These are phyloP conservation scores for Campoletis raptor DNA, from an alignment of 2,888 invertebrate species.

Conservation along the genomic window DNA sequence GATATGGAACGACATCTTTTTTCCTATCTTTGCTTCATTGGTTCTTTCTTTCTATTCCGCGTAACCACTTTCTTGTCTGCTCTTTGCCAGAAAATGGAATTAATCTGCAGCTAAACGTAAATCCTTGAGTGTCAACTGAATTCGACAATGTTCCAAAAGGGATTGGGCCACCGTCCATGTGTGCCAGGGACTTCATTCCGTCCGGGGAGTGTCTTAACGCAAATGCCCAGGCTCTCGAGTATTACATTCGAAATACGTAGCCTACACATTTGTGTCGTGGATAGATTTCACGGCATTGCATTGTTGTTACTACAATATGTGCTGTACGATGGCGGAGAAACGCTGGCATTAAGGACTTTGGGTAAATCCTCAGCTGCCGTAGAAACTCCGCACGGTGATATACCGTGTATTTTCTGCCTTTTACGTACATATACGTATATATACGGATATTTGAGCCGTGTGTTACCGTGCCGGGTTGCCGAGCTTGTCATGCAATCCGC, in stretches of 20 bases:
- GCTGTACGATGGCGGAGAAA: constrained; percentile 39
- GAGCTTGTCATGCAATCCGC: constrained; percentile 76
- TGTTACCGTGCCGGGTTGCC: constrained; percentile 58
- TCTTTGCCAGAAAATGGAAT: constrained; percentile 38
- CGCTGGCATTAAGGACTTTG: constrained; percentile 52
- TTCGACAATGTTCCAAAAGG: constrained; percentile 27
- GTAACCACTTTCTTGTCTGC: background rate
- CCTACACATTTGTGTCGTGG: background rate
- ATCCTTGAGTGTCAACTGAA: constrained; percentile 13
- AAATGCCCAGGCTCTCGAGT: constrained; percentile 1
- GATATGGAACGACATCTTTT: constrained; percentile 26
- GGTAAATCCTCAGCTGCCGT: constrained; percentile 63
- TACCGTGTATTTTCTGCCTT: constrained; percentile 20
- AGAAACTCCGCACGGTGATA: constrained; percentile 25
- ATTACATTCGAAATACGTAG: constrained; percentile 11
- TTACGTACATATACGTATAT: background rate
- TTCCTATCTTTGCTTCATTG: constrained; percentile 3
- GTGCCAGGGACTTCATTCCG: constrained; percentile 11
- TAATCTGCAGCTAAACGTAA: constrained; percentile 5
- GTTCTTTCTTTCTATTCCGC: background rate
- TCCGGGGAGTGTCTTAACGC: constrained; percentile 16
- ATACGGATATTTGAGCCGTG: constrained; percentile 29
- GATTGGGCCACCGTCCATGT: constrained; percentile 2
- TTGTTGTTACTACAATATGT: constrained; percentile 12
- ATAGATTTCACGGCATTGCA: constrained; percentile 13